phyloP scores from a whole-genome alignment of 2,113 vertebrate genomes.

The Ochotona princeps region DNA sequence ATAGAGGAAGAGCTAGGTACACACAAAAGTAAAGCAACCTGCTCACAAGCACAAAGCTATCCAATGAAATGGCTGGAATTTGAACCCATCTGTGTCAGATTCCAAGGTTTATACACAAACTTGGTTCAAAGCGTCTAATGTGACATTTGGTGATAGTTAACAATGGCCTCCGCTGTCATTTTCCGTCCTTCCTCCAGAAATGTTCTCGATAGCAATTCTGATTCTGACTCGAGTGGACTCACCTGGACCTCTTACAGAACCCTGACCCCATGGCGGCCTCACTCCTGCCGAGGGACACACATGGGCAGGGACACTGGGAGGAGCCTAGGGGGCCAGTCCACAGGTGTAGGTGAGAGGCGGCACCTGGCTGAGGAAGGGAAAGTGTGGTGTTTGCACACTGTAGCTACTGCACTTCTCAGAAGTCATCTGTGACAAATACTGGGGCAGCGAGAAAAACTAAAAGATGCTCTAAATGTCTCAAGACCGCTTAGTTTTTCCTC shows the following conservation, averaged over 20 bases:
- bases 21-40: not conserved
- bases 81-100: not conserved
- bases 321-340: not conserved
- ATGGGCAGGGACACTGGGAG: not conserved
- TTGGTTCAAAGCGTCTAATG: not conserved
- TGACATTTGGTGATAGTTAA: not conserved
- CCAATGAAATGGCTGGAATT: not conserved
- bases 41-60: not conserved
- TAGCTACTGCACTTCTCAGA: not conserved
- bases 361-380: not conserved
- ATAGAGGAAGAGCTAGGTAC: not conserved
- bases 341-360: not conserved
- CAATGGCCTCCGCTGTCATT: not conserved
- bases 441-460: not conserved
- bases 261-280: not conserved
- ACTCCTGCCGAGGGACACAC: not conserved
- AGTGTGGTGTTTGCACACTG: not conserved
- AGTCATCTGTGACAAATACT: not conserved
- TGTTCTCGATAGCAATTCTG: not conserved
- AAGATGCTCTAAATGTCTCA: constrained; percentile 32
- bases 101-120: not conserved
- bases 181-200: not conserved
- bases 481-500: not conserved
- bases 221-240: not conserved
- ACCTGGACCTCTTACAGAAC: not conserved